Conservation (phyloP, 2,797 vertebrate genomes). For the Dermochelys coriacea region DNA sequence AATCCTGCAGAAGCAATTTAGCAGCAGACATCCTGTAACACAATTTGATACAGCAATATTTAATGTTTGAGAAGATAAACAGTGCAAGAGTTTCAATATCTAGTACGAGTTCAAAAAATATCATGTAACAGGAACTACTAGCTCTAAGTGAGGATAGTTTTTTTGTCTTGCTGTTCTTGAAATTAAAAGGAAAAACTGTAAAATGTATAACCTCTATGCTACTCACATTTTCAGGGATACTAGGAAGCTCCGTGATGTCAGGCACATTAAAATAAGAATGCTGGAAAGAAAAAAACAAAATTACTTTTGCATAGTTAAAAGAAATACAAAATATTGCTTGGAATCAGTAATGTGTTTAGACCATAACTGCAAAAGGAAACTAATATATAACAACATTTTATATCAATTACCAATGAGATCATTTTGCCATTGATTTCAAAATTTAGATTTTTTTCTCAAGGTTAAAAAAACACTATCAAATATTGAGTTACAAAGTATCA, state of each 20-base stretch:
- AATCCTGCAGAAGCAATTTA: not conserved
- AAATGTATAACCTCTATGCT: not conserved
- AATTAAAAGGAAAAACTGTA: not conserved
- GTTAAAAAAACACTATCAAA: not conserved
- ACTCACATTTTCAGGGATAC: constrained; percentile 98
- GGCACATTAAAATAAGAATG: constrained; percentile 97
- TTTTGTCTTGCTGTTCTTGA: not conserved
- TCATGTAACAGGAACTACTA: not conserved
- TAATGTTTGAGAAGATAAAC: not conserved
- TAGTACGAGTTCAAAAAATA: not conserved
- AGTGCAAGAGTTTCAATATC: not conserved
- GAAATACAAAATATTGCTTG: not conserved
- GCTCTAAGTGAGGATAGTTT: not conserved
- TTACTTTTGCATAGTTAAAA: constrained; percentile 46
- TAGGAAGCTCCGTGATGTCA: constrained; percentile 92
- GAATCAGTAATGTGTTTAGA: not conserved
- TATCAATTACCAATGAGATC: not conserved
- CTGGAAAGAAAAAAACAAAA: constrained; percentile 78
- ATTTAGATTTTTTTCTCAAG: not conserved
- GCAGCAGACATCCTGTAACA: not conserved
- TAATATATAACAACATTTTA: not conserved
- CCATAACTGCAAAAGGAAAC: not conserved
- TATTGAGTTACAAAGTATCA: not conserved
- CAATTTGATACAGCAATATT: not conserved
- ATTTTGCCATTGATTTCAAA: not conserved